phyloP scores from a whole-genome alignment of 2,797 vertebrate species.

The Pipistrellus pygmaeus region DNA sequence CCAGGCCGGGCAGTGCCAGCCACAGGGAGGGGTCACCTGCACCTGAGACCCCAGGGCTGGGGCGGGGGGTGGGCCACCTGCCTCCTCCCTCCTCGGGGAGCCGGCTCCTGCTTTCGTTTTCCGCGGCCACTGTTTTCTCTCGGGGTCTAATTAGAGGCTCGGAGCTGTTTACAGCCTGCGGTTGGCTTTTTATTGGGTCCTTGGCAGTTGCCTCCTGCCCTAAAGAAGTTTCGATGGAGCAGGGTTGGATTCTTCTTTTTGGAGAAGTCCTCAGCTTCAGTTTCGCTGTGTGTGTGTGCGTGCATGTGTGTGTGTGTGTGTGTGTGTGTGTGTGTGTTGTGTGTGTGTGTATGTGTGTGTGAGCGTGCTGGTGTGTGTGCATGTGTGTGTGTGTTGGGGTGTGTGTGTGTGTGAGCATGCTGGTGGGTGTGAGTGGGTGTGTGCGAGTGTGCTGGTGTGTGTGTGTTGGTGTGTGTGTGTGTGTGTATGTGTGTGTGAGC shows the following conservation, averaged over 20 bases:
- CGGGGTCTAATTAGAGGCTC: constrained; percentile 89
- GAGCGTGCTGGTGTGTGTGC: not conserved
- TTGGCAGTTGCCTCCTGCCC: constrained; percentile 87
- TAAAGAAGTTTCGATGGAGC: constrained; percentile 86
- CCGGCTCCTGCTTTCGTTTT: constrained; percentile 83
- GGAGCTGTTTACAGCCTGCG: constrained; percentile 86
- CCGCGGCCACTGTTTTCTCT: constrained; percentile 84
- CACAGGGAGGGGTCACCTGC: not conserved
- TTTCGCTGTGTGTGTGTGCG: not conserved
- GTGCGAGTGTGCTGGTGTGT: too few species aligned
- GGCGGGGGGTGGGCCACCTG: constrained; percentile 42
- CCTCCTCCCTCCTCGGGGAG: constrained; percentile 72
- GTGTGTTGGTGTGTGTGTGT: too few species aligned
- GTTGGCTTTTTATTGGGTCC: constrained; percentile 88
- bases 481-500: too few species aligned
- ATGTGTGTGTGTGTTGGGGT: too few species aligned
- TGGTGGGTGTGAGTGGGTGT: not conserved
- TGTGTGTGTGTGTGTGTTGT: too few species aligned
- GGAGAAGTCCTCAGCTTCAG: constrained; percentile 74
- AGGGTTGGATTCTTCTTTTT: constrained; percentile 76
- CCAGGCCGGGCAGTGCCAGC: not conserved
- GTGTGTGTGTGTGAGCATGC: too few species aligned
- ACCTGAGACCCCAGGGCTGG: not conserved
- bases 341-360: too few species aligned
- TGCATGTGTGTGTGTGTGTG: not conserved